Conservation (phyloP, 2,797 vertebrate species). For the Nannoperca obscura region DNA sequence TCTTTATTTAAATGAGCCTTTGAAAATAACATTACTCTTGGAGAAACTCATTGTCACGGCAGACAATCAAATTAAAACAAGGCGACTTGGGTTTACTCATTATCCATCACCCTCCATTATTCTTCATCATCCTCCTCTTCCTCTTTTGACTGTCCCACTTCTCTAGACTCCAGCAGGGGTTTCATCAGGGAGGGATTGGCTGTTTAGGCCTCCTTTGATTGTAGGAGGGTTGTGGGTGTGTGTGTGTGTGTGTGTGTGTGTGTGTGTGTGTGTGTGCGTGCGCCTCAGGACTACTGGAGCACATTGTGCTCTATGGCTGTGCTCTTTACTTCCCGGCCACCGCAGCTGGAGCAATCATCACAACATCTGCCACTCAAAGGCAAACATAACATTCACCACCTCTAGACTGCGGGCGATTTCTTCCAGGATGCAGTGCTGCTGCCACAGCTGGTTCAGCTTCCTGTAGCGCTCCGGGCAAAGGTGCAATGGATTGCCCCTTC, state of each 20-base stretch:
- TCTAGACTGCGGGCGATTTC: constrained; percentile 97
- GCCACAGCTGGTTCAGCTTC: constrained; percentile 96
- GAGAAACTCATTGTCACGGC: constrained; percentile 61
- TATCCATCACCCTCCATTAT: constrained; percentile 19
- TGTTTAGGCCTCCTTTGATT: constrained; percentile 45
- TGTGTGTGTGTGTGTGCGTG: neutral
- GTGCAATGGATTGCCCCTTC: constrained; percentile 95
- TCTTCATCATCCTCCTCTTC: constrained; percentile 10
- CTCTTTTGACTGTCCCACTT: constrained; percentile 28
- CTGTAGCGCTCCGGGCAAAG: constrained; percentile 94
- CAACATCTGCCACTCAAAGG: constrained; percentile 97
- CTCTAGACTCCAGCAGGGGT: constrained; percentile 35
- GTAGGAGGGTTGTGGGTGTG: constrained; percentile 32
- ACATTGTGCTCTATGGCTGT: constrained; percentile 49
- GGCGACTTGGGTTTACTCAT: constrained; percentile 72
- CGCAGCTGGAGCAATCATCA: constrained; percentile 78
- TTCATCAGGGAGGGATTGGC: constrained; percentile 40
- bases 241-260: constrained; percentile 7
- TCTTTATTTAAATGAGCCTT: constrained; percentile 69
- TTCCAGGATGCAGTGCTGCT: constrained; percentile 97
- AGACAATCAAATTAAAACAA: constrained; percentile 75
- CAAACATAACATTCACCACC: constrained; percentile 93
- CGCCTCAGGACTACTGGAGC: constrained; percentile 42
- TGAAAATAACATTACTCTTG: constrained; percentile 47
- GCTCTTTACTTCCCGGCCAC: constrained; percentile 19